Conservation (phyloP, 2,888 invertebrate genomes). For the Drosophila kanekoi region DNA sequence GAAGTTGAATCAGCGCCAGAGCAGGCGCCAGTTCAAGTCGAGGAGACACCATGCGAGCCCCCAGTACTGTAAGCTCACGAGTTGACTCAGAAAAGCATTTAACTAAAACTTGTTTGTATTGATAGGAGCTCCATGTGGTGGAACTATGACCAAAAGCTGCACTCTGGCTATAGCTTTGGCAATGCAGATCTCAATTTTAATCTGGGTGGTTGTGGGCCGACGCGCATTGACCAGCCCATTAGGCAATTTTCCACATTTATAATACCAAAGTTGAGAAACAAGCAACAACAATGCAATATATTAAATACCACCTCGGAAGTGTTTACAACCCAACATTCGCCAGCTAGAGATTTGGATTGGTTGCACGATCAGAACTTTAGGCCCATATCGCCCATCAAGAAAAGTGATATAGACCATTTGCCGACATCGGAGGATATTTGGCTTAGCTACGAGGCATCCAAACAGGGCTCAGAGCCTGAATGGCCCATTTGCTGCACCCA, state of each 20-base stretch:
- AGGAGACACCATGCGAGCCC: not conserved
- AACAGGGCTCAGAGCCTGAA: not conserved
- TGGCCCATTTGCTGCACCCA: slow-evolving; percentile 32
- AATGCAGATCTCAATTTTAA: not conserved
- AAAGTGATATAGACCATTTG: not conserved
- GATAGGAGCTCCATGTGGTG: not conserved
- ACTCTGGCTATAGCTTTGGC: not conserved
- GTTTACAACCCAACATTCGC: not conserved
- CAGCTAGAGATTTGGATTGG: not conserved
- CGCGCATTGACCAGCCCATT: not conserved
- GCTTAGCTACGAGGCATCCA: slow-evolving; percentile 2
- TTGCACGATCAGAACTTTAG: not conserved
- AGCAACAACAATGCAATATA: not conserved
- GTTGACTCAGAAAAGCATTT: not conserved
- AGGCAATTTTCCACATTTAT: not conserved
- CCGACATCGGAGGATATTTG: slow-evolving; percentile 40
- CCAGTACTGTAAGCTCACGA: not conserved
- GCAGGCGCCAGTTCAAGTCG: no score
- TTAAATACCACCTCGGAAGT: not conserved
- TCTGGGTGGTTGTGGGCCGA: fast-evolving
- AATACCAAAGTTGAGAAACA: not conserved
- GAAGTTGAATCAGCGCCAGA: not conserved
- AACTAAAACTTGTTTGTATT: not conserved
- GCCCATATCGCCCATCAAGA: not conserved
- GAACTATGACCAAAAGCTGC: not conserved